Evolutionary conservation across 2,113 vertebrate species (phyloP), one percentile per base, ranked within the genome.

Genomic region (Typhlomys cinereus): DNA sequence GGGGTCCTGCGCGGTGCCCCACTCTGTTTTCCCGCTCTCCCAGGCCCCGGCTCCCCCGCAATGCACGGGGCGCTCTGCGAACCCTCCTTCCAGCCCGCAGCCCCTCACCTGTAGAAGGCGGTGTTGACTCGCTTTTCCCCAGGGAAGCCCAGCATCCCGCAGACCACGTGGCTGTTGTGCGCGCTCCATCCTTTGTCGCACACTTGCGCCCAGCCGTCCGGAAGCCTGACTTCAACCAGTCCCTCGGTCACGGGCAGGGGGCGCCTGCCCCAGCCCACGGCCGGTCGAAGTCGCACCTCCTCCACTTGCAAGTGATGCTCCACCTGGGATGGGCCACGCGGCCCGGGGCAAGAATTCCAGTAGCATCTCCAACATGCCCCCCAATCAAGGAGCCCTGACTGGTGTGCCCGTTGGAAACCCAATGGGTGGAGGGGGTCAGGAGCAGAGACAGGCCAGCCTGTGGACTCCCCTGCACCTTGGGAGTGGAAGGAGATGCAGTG

Each of bases 101-200:
- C 70, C 46, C 85, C 98, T 98, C 97, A 99, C 99, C 98, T 99
- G 98, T 99, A 99, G 97, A 99, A 99, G 97, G 98, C 99, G 94
- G 97, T 98, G 98, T 99, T 99, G 98, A 98, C 98, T 89, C 99
- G 99, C 95, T 98, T 99, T 96, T 99, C 99, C 0, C 98, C 97
- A 0, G 99, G 99, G 96, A 99, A 99, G 88, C 99, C 99, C 98
- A 99, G 96, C 99, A 99, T 99, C 88, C 99, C 99, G 0, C 99
- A 99, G 97, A 99, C 7, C 5, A 99, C 99, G 0, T 69, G 99
- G 44, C 98, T 99, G 98, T 99, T 99, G 90, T 97, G 99, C 89
- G 96, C 92, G 18, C 97, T 98, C 99, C 99, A 99, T 73, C 98
- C 99, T 76, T 97, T 93, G 76, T 99, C 98, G 0, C 99, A 99